Evolutionary conservation across 1,140 invertebrate species (phyloP).

Genomic region (Drosophila ogumai): DNA sequence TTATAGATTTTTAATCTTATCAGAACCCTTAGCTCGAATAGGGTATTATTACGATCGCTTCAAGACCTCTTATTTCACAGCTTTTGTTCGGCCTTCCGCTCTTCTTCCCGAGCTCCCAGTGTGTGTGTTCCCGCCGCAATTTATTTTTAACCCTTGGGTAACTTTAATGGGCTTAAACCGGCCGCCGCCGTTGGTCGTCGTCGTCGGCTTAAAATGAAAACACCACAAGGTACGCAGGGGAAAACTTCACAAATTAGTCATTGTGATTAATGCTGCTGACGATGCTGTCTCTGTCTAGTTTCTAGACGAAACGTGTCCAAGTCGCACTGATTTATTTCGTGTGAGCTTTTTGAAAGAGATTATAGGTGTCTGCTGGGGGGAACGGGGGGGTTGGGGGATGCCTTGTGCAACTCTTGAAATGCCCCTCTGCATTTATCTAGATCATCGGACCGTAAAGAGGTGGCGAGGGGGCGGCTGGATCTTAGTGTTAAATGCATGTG

Average conservation of each 20-base stretch:
- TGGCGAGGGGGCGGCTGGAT: conserved; percentile 14
- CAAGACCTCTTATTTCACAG: conserved; percentile 6
- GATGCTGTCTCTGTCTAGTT: conserved; percentile 21
- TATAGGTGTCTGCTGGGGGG: conserved; percentile 29
- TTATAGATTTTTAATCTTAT: background rate
- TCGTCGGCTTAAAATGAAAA: conserved; percentile 42
- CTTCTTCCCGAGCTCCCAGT: background rate
- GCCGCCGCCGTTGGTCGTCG: conserved; percentile 28
- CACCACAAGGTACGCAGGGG: conserved; percentile 18
- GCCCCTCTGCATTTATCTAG: conserved; percentile 54
- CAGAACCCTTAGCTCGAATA: background rate
- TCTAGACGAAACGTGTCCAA: conserved; percentile 35
- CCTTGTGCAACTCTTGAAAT: conserved; percentile 50
- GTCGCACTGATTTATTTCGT: conserved; percentile 60
- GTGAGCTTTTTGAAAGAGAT: conserved; percentile 50
- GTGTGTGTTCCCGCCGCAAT: conserved; percentile 11
- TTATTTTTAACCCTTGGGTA: conserved; percentile 56
- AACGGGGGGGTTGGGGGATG: background rate
- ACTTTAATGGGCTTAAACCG: conserved; percentile 67
- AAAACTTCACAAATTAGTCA: conserved; percentile 64
- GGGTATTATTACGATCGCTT: conserved; percentile 7
- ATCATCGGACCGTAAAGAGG: conserved; percentile 53
- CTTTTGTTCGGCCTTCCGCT: conserved; percentile 1
- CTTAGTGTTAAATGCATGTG: conserved; percentile 23
- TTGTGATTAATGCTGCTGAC: conserved; percentile 66